Percentiles rank a stretch among this genome's conserved stretches.
Conservation (phyloP, 2,113 vertebrate species). For the Monopterus albus region DNA sequence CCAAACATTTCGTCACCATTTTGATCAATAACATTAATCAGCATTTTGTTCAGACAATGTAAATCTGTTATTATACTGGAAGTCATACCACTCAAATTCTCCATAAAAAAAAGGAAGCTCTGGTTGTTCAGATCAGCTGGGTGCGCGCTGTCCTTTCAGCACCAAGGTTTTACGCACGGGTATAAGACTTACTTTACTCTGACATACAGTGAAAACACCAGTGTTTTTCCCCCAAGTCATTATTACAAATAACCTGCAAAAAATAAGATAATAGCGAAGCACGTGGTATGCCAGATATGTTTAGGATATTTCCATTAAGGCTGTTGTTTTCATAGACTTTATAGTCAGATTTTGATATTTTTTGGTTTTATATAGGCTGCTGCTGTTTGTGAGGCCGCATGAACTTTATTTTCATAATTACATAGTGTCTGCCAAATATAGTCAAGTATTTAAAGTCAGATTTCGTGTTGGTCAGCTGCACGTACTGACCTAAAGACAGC, state of each 20-base stretch:
- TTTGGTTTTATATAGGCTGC: no score
- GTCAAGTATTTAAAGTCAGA: no score
- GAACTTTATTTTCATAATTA: no score
- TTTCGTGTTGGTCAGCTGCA: no score
- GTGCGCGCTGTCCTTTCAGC: constrained; percentile 76
- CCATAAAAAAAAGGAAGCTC: neutral
- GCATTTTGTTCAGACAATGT: neutral
- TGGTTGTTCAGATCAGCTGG: neutral
- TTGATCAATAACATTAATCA: neutral
- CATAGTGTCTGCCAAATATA: no score
- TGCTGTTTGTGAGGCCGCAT: no score
- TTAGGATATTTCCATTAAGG: neutral
- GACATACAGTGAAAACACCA: neutral
- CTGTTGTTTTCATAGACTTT: no score
- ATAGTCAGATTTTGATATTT: no score
- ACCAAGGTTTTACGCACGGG: constrained; percentile 46
- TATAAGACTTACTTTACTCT: neutral
- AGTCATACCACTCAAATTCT: neutral
- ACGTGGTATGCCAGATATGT: neutral
- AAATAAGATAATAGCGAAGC: constrained; percentile 11
- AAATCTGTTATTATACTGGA: neutral
- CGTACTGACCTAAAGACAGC: no score
- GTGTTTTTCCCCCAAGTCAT: neutral
- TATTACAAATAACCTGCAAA: neutral
- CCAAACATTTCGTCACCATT: neutral